Evolutionary conservation across 2,888 invertebrate species (phyloP).

Genomic region (Diloba caeruleocephala): DNA sequence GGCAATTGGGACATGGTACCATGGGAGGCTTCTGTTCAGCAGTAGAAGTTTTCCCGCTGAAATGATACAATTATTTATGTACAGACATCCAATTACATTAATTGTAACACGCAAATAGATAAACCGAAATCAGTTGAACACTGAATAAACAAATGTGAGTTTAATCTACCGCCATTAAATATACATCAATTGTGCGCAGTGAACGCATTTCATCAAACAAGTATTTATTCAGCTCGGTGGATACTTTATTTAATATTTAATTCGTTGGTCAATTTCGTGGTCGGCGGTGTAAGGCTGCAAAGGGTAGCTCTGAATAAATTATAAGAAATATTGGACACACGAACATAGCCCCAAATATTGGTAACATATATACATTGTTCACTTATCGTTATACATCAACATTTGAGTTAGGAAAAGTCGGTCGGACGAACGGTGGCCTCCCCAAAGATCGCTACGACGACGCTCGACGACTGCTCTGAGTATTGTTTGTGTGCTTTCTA

Average conservation of each 20-base stretch:
- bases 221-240: constrained; percentile 14
- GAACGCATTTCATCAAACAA: constrained; percentile 11
- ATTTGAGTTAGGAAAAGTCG: too few species aligned
- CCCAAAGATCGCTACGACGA: too few species aligned
- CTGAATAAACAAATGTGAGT: constrained; percentile 2
- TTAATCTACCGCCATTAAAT: constrained; percentile 14
- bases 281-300: constrained; percentile 17
- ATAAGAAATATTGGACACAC: constrained; percentile 40
- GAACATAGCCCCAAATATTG: constrained; percentile 8
- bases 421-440: too few species aligned
- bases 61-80: background rate
- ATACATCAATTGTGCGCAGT: constrained; percentile 19
- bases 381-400: too few species aligned
- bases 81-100: constrained; percentile 1
- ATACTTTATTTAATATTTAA: constrained; percentile 35
- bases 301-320: constrained; percentile 47
- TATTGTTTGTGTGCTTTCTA: too few species aligned
- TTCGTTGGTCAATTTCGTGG: constrained; percentile 34
- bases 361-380: constrained; percentile 15
- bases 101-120: constrained; percentile 2
- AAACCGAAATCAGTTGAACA: constrained; percentile 10
- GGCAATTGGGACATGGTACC: too few species aligned
- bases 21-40: too few species aligned
- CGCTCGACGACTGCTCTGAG: too few species aligned
- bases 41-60: background rate